Evolutionary conservation across 2,113 vertebrate species (phyloP).

Genomic region (Barnardius zonarius): DNA sequence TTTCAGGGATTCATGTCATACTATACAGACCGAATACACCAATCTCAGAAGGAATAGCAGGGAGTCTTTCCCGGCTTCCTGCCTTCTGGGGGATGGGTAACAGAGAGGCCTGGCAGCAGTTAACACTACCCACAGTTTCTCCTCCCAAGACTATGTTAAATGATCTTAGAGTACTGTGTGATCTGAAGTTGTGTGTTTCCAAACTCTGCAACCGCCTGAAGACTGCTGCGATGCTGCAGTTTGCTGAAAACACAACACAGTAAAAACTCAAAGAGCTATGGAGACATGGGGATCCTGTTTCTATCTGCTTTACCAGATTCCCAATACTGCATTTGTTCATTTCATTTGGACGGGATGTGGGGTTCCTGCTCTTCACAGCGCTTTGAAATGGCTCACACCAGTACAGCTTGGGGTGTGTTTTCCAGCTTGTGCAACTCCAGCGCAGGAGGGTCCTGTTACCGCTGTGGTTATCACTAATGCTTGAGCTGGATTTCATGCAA

Average conservation of each 20-base stretch:
- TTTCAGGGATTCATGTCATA: not conserved
- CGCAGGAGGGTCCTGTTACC: not conserved
- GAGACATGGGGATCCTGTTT: not conserved
- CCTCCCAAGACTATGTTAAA: not conserved
- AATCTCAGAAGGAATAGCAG: not conserved
- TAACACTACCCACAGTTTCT: not conserved
- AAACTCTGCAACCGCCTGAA: not conserved
- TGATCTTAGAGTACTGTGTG: not conserved
- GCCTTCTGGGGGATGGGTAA: not conserved
- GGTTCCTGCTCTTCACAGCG: not conserved
- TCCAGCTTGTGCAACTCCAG: not conserved
- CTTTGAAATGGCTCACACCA: not conserved
- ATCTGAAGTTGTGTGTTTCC: not conserved
- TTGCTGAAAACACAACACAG: not conserved
- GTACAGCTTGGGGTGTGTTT: not conserved
- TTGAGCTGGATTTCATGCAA: accelerated
- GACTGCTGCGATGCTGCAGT: not conserved
- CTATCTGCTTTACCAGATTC: not conserved
- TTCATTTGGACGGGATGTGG: accelerated
- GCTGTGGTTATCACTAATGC: accelerated
- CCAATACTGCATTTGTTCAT: not conserved
- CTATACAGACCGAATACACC: not conserved
- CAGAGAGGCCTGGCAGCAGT: not conserved
- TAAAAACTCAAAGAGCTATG: not conserved
- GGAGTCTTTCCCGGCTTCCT: not conserved